Evolutionary conservation across 2,888 invertebrate species (phyloP).

Genomic region (Drosophila barbarae): DNA sequence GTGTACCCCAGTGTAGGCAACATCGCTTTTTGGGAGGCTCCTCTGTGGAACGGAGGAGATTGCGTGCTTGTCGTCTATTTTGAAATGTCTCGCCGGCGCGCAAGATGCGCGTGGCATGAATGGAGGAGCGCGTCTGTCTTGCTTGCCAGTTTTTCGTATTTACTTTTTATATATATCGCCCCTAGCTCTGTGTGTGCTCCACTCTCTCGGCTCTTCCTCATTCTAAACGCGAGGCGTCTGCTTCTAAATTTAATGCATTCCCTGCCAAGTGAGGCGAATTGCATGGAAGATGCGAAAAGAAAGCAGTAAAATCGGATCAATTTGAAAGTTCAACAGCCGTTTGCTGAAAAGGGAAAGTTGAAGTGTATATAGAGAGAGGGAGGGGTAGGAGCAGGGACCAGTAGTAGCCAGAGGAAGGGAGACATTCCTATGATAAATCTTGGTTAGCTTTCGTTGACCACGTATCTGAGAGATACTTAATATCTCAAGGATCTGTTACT

Average conservation of each 20-base stretch:
- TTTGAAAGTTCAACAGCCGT: conserved; percentile 64
- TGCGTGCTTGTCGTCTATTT: conserved; percentile 50
- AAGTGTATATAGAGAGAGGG: not conserved
- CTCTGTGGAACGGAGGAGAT: conserved; percentile 13
- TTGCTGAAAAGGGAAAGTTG: conserved; percentile 10
- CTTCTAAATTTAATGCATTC: conserved; percentile 61
- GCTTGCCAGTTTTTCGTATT: not conserved
- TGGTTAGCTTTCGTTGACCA: not conserved
- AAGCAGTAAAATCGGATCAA: conserved; percentile 45
- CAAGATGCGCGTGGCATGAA: conserved; percentile 56
- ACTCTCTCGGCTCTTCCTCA: conserved; percentile 2
- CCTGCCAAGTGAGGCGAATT: conserved; percentile 37
- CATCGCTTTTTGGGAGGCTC: not conserved
- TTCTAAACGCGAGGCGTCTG: conserved; percentile 26
- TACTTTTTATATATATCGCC: not conserved
- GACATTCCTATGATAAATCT: not conserved
- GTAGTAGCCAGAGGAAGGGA: not conserved
- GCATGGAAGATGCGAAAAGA: conserved; percentile 44
- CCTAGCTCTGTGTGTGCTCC: conserved; percentile 1
- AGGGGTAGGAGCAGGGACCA: not conserved
- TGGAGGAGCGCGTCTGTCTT: conserved; percentile 41
- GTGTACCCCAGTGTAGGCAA: not conserved
- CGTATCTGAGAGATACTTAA: not conserved
- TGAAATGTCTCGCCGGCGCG: conserved; percentile 43
- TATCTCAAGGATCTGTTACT: not conserved